These are phyloP conservation scores for Argentina silus DNA, from an alignment of 2,797 vertebrate species.

Conservation along the genomic window DNA sequence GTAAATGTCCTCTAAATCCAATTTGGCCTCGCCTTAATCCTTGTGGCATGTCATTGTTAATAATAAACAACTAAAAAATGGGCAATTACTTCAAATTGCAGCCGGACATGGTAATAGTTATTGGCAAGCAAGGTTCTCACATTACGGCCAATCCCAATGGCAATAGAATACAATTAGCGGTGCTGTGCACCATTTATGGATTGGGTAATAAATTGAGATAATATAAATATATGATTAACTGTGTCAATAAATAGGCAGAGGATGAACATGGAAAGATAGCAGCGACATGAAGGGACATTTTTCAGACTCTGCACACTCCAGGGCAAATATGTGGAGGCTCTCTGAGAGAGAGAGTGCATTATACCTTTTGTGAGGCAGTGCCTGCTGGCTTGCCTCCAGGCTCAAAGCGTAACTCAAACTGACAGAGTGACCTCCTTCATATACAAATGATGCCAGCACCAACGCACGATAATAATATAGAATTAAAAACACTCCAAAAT, in stretches of 20 bases:
- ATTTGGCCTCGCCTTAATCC: constrained; percentile 74
- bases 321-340: constrained; percentile 32
- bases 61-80: constrained; percentile 74
- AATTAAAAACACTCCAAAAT: constrained; percentile 33
- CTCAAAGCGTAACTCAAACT: constrained; percentile 69
- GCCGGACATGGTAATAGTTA: constrained; percentile 70
- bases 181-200: constrained; percentile 54
- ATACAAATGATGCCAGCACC: constrained; percentile 59
- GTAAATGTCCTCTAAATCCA: constrained; percentile 77
- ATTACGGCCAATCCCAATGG: constrained; percentile 54
- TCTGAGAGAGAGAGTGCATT: constrained; percentile 58
- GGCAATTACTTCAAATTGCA: constrained; percentile 76
- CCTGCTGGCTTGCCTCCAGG: constrained; percentile 64
- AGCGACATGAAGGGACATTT: constrained; percentile 46
- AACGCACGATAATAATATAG: constrained; percentile 61
- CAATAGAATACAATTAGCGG: constrained; percentile 60
- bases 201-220: constrained; percentile 49
- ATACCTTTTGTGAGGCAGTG: constrained; percentile 55
- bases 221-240: constrained; percentile 55
- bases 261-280: constrained; percentile 45
- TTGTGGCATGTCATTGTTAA: constrained; percentile 68
- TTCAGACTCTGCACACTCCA: constrained; percentile 34
- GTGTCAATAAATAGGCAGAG: constrained; percentile 56
- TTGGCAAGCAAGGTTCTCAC: constrained; percentile 46
- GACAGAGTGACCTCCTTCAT: constrained; percentile 68